Conservation (phyloP, 2,888 invertebrate genomes). For the Hyalella azteca region DNA sequence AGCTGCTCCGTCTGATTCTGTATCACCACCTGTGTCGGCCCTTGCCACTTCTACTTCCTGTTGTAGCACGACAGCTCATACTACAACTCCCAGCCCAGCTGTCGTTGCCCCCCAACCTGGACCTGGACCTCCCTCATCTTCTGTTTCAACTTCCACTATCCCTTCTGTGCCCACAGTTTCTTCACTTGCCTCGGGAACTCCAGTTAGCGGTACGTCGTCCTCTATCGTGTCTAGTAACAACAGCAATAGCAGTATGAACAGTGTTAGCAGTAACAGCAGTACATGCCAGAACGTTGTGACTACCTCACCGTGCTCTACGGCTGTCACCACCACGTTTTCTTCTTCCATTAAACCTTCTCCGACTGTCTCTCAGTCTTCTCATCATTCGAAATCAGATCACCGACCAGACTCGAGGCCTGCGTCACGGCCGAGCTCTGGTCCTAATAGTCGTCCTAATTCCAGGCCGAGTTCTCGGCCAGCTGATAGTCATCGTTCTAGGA, state of each 20-base stretch:
- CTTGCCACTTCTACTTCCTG: not conserved
- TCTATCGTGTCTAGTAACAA: not conserved
- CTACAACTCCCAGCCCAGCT: constrained; percentile 20
- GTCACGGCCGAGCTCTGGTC: constrained; percentile 48
- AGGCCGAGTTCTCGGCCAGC: constrained; percentile 30
- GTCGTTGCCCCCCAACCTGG: not conserved
- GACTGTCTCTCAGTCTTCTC: not conserved
- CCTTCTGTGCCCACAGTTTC: not conserved
- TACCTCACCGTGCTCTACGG: not conserved
- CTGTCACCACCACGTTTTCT: constrained; percentile 15
- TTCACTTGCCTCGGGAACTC: not conserved
- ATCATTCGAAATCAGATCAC: not conserved
- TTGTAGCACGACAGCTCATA: not conserved
- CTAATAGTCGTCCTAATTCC: constrained; percentile 8
- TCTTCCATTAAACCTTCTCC: not conserved
- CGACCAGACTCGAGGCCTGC: constrained; percentile 50
- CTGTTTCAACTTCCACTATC: not conserved
- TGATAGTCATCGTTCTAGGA: constrained; percentile 23
- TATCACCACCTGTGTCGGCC: not conserved
- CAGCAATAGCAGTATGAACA: constrained; percentile 13
- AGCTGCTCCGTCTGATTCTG: not conserved
- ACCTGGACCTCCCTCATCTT: constrained; percentile 6
- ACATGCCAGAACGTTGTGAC: constrained; percentile 1
- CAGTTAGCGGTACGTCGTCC: not conserved
- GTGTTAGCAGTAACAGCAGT: constrained; percentile 23